Evolutionary conservation across 2,888 invertebrate species (phyloP).

Genomic region (Oxytorus armatus): DNA sequence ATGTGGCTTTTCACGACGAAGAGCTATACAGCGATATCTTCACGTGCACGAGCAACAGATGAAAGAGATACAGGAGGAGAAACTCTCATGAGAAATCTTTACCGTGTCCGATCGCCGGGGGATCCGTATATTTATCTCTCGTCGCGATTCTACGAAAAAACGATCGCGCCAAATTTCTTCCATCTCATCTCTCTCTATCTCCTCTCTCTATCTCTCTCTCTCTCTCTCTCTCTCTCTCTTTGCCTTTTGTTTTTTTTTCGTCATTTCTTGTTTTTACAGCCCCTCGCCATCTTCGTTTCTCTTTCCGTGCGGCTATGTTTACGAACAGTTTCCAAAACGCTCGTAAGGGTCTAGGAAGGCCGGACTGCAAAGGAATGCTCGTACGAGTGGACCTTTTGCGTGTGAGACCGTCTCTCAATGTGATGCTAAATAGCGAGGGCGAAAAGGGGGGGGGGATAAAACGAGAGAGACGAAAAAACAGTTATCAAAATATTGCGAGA

Average conservation of each 20-base stretch:
- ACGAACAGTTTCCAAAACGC: slow-evolving; percentile 34
- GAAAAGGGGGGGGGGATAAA: slow-evolving; percentile 18
- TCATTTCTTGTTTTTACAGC: slow-evolving; percentile 42
- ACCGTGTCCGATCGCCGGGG: slow-evolving; percentile 70
- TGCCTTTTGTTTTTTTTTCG: slow-evolving; percentile 23
- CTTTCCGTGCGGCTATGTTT: slow-evolving; percentile 50
- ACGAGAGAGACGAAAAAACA: slow-evolving; percentile 17
- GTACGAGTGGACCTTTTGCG: not conserved
- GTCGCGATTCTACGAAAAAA: slow-evolving; percentile 72
- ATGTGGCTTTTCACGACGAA: slow-evolving; percentile 38
- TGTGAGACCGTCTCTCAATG: slow-evolving; percentile 8
- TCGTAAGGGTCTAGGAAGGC: slow-evolving; percentile 51
- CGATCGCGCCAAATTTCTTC: slow-evolving; percentile 71
- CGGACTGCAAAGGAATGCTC: slow-evolving; percentile 27
- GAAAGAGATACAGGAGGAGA: slow-evolving; percentile 48
- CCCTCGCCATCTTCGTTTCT: slow-evolving; percentile 39
- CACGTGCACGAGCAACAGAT: slow-evolving; percentile 26
- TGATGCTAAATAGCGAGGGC: not conserved
- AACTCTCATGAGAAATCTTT: slow-evolving; percentile 66
- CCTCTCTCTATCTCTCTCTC: slow-evolving; percentile 23
- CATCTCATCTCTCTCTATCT: slow-evolving; percentile 57
- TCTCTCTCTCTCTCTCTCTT: slow-evolving; percentile 26
- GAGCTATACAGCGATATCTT: slow-evolving; percentile 37
- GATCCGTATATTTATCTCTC: slow-evolving; percentile 71
- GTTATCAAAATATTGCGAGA: not conserved